Evolutionary conservation across 2,113 vertebrate species (phyloP).

Genomic region (Myxocyprinus asiaticus): DNA sequence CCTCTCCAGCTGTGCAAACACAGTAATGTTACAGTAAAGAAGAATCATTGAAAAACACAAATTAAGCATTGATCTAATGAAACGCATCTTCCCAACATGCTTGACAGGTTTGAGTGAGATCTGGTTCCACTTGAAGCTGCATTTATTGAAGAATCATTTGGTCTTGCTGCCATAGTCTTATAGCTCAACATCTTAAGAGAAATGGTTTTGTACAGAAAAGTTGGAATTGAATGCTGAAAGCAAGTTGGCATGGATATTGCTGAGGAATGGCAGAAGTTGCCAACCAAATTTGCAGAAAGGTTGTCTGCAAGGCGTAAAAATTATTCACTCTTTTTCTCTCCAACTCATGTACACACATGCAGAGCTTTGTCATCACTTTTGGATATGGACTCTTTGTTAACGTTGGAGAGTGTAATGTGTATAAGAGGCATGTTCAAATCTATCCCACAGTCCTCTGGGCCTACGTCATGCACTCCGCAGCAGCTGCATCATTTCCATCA

Average conservation of each 20-base stretch:
- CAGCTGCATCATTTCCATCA: constrained; percentile 24
- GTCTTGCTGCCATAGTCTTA: background rate
- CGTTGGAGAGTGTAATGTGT: background rate
- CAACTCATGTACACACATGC: background rate
- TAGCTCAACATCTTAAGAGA: background rate
- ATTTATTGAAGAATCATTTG: background rate
- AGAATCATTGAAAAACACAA: background rate
- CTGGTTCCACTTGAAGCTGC: too few relatives aligned
- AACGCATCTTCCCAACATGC: background rate
- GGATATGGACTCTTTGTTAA: background rate
- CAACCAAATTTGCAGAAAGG: background rate
- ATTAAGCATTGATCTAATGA: background rate
- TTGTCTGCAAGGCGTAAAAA: background rate
- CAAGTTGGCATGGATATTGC: background rate
- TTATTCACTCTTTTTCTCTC: background rate
- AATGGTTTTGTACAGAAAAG: background rate
- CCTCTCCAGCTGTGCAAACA: background rate
- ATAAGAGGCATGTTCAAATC: background rate
- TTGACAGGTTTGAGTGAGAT: too few relatives aligned
- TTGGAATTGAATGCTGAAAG: too few relatives aligned
- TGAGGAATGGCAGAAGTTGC: background rate
- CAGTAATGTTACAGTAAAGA: background rate
- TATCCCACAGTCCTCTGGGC: constrained; percentile 15
- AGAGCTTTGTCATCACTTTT: background rate
- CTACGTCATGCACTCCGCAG: constrained; percentile 3